Evolutionary conservation across 1,140 invertebrate genomes (phyloP), one percentile per base, ranked within the genome.

Genomic region (Lerema accius): DNA sequence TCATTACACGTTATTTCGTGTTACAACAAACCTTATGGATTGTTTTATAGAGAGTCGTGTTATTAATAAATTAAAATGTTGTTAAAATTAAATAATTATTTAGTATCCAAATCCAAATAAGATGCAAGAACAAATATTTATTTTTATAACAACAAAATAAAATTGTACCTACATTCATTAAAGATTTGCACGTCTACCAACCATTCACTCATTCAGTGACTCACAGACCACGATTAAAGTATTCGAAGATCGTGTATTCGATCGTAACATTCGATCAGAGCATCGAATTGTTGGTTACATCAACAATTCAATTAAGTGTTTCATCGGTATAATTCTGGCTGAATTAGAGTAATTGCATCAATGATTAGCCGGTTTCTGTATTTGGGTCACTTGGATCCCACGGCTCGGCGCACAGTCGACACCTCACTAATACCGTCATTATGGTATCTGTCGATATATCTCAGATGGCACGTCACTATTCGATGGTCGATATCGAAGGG

Each of bases 401-500:
- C 85, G 84, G 71, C 50, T 39, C 71, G 75, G 2, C 19, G 19
- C 19, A 9, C 28, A 78, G 78, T 84, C 85, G 78, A 87, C 84
- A 84, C 83, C 83, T 84, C 67, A 74, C 74, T 85, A 86, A 86
- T 84, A 77, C 80, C 69, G 78, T 81, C 79, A 84, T 87, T 87
- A 84, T 72, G 61, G 53, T 86, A 86, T 88, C 83, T 77, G 50
- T 67, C 71, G 79, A 81, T 84, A 84, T 75, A 83, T 84, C 81
- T 76, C 48, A 49, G 59, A 49, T 66, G 68, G 71, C 53, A 76
- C 75, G 73, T 79, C 73, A 78, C 73, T 76, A 79, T n/a, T n/a
- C n/a, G n/a, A n/a, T n/a, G n/a, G n/a, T 80, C 78, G 62, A 63
- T 63, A 78, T 83, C 77, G 77, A 82, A 82, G 73, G 67, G 55